Conservation (phyloP, 2,797 vertebrate genomes). For the Lepus townsendii region DNA sequence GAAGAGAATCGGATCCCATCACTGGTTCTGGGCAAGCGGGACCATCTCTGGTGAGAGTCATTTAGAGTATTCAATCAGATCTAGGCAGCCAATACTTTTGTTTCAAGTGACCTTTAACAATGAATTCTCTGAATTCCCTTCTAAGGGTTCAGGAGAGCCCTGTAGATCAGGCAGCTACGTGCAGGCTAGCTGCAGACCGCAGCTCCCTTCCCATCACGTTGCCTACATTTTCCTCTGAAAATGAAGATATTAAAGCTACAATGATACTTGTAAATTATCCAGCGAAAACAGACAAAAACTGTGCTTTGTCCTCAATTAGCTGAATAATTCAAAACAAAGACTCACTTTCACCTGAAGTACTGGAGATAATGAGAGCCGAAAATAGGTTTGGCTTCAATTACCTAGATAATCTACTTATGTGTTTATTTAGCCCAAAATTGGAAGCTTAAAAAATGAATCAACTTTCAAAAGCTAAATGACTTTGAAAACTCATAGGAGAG, state of each 20-base stretch:
- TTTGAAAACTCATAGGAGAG: constrained; percentile 78
- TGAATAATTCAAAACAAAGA: constrained; percentile 81
- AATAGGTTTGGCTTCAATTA: constrained; percentile 81
- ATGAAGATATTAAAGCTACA: constrained; percentile 63
- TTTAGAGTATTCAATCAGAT: constrained; percentile 12
- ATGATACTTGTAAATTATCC: constrained; percentile 65
- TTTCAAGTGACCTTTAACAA: constrained; percentile 49
- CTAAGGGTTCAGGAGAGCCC: constrained; percentile 29
- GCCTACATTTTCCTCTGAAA: constrained; percentile 70
- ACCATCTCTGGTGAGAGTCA: constrained; percentile 48
- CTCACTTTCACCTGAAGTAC: constrained; percentile 76
- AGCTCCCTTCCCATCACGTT: background rate
- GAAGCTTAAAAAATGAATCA: constrained; percentile 81
- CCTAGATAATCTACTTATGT: constrained; percentile 80
- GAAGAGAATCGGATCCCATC: background rate
- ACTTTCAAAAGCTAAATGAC: constrained; percentile 74
- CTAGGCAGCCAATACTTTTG: constrained; percentile 50
- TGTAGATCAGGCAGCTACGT: background rate
- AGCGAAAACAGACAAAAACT: constrained; percentile 68
- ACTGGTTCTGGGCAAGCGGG: constrained; percentile 23
- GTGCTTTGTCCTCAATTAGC: constrained; percentile 76
- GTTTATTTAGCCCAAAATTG: constrained; percentile 80
- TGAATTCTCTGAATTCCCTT: constrained; percentile 46
- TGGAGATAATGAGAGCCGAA: constrained; percentile 76
- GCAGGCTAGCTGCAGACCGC: background rate